phyloP scores from a whole-genome alignment of 35 echinoderm and acorn worm species.

The Nesometra sesokonis region DNA sequence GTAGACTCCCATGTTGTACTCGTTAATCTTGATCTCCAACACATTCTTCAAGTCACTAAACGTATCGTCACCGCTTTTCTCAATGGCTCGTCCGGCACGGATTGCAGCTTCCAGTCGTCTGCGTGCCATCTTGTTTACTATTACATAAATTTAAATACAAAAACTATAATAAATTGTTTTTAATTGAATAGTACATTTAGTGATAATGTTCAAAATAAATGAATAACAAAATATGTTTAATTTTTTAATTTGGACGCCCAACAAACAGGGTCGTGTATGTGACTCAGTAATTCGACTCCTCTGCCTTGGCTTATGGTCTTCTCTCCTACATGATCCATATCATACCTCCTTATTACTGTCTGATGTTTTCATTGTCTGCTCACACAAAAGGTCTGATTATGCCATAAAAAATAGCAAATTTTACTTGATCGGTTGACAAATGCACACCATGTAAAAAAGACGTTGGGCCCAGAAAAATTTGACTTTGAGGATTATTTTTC shows the following conservation, averaged over 20 bases:
- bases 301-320: too few species aligned
- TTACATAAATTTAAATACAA: neutral
- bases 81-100: constrained; percentile 67
- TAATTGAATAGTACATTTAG: neutral
- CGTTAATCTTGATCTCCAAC: constrained; percentile 15
- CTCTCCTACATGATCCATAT: too few species aligned
- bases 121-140: constrained; percentile 48
- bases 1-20: constrained; percentile 56
- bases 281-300: too few species aligned
- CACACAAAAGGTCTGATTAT: too few species aligned
- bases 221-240: neutral
- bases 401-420: too few species aligned
- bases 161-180: neutral
- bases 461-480: too few species aligned
- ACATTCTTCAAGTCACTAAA: constrained; percentile 32
- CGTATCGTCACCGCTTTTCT: constrained; percentile 28
- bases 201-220: neutral
- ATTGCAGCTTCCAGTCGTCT: constrained; percentile 86
- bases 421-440: too few species aligned
- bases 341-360: too few species aligned
- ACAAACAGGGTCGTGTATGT: too few species aligned
- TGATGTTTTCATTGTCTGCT: too few species aligned
- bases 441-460: too few species aligned
- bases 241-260: neutral
- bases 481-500: too few species aligned